Percentiles rank a stretch among this genome's conserved stretches.
Conservation (phyloP, 2,888 invertebrate species). For the Noctua comes region DNA sequence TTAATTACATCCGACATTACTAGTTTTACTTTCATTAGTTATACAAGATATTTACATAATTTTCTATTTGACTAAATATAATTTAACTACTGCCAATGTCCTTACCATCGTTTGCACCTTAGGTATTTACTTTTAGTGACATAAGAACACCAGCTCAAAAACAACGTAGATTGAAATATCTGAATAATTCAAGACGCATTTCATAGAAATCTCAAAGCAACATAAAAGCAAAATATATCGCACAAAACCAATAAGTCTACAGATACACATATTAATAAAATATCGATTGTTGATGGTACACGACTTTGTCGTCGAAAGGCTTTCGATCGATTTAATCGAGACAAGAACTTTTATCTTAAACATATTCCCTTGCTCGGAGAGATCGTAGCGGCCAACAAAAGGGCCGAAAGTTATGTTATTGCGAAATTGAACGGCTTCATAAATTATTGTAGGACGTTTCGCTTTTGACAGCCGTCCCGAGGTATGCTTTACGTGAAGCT, state of each 20-base stretch:
- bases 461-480: slow-evolving; percentile 75
- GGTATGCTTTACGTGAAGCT: slow-evolving; percentile 73
- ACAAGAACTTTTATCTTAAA: slow-evolving; percentile 61
- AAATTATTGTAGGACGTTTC: slow-evolving; percentile 76
- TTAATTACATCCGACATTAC: slow-evolving; percentile 83
- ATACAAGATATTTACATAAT: slow-evolving; percentile 83
- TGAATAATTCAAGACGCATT: slow-evolving; percentile 12
- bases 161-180: background rate
- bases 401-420: slow-evolving; percentile 81
- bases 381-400: slow-evolving; percentile 72
- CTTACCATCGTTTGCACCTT: slow-evolving; percentile 44
- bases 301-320: slow-evolving; percentile 53
- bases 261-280: slow-evolving; percentile 57
- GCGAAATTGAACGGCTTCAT: slow-evolving; percentile 77
- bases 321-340: slow-evolving; percentile 57
- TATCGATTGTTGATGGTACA: slow-evolving; percentile 57
- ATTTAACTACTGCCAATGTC: slow-evolving; percentile 50
- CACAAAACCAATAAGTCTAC: slow-evolving; percentile 37
- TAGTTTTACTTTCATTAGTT: slow-evolving; percentile 86
- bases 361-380: slow-evolving; percentile 63
- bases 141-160: slow-evolving; percentile 4
- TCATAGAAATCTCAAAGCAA: slow-evolving; percentile 15
- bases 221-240: slow-evolving; percentile 25
- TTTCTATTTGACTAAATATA: slow-evolving; percentile 71
- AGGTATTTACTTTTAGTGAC: slow-evolving; percentile 26